A percentile compares a stretch with the other conserved stretches of the same genome.
phyloP scores from a whole-genome alignment of 2,797 vertebrate genomes.

The Diglossa cyanea region DNA sequence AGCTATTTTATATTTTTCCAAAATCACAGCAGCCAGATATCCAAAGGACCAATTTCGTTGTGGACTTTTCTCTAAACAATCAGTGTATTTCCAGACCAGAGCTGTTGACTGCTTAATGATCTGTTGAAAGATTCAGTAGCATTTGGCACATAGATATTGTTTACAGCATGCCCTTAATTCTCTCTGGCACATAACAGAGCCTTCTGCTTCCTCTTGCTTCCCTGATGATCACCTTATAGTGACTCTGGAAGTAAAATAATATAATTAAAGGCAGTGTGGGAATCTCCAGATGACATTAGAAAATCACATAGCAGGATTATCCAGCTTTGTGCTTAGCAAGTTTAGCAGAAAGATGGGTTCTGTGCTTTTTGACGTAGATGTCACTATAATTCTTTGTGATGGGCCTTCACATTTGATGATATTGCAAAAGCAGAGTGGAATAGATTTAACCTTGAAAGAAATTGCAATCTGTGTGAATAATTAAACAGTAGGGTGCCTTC shows the following conservation, averaged over 20 bases:
- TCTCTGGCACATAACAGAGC: neutral
- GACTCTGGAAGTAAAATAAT: neutral
- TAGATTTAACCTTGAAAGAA: neutral
- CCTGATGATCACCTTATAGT: neutral
- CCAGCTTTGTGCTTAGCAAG: neutral
- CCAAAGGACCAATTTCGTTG: neutral
- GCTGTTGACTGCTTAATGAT: constrained; percentile 14
- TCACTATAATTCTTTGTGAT: neutral
- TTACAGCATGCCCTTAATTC: constrained; percentile 10
- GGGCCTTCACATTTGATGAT: neutral
- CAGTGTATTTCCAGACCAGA: neutral
- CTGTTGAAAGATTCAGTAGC: constrained; percentile 7
- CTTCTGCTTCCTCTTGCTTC: constrained; percentile 20
- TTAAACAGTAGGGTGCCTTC: neutral
- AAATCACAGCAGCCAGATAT: neutral
- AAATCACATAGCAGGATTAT: neutral
- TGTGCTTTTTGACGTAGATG: neutral
- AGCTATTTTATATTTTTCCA: neutral
- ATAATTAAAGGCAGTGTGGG: neutral
- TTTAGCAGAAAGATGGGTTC: neutral
- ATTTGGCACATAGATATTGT: neutral
- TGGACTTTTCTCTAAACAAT: neutral
- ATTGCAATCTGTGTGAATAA: neutral
- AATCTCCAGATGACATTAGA: neutral
- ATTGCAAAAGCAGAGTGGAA: neutral